These are phyloP conservation scores for Neotoma lepida DNA, from an alignment of 2,113 vertebrate genomes.

Conservation along the genomic window DNA sequence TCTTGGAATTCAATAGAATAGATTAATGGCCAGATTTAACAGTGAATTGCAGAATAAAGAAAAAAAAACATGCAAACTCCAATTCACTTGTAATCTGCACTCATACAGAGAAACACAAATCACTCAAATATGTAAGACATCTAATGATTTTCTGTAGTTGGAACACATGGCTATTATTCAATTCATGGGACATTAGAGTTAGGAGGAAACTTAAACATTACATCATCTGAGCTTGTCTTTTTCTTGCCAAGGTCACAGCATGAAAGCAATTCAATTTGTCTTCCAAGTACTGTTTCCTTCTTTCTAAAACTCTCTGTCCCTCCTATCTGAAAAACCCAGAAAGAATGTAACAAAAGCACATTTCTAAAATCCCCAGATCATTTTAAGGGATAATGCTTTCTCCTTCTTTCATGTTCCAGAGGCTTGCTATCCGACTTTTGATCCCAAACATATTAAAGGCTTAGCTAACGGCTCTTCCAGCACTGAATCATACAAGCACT, in stretches of 20 bases:
- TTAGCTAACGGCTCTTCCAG: conserved; percentile 5
- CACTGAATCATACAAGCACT: not conserved
- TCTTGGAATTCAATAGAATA: conserved; percentile 73
- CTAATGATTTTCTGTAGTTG: conserved; percentile 32
- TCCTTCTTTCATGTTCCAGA: conserved; percentile 32
- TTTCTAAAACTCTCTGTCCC: conserved; percentile 13
- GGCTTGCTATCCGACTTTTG: conserved; percentile 11
- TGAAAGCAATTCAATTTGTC: conserved; percentile 63
- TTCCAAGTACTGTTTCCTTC: conserved; percentile 52
- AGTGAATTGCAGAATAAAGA: conserved; percentile 53
- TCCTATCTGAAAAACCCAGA: conserved; percentile 48
- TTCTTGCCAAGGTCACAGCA: conserved; percentile 69
- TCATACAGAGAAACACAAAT: conserved; percentile 37
- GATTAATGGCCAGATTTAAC: conserved; percentile 66
- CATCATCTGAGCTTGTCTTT: conserved; percentile 30
- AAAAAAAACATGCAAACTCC: conserved; percentile 10
- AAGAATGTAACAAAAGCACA: conserved; percentile 50
- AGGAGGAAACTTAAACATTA: not conserved
- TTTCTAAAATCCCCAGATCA: conserved; percentile 63
- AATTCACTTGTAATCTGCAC: conserved; percentile 14
- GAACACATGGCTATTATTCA: conserved; percentile 46
- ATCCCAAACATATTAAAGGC: conserved; percentile 64
- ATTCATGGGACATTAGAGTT: conserved; percentile 5
- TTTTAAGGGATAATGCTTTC: conserved; percentile 56
- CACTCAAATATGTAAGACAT: not conserved